These are phyloP conservation scores for Chloromyia formosa DNA, from an alignment of 2,888 invertebrate species.

Conservation along the genomic window DNA sequence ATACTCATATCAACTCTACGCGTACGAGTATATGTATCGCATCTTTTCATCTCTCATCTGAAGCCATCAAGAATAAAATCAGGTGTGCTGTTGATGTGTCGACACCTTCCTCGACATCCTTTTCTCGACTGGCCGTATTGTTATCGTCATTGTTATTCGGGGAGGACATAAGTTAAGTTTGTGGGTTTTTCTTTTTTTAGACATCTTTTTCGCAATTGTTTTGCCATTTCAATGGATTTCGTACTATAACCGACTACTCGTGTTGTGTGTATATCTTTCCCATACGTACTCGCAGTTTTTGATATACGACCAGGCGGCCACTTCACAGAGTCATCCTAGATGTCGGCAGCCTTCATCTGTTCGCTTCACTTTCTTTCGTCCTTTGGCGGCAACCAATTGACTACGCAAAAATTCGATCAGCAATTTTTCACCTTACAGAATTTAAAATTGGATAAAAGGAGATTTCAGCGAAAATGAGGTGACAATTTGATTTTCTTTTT, in stretches of 20 bases:
- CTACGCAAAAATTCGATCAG: constrained; percentile 21
- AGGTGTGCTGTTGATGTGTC: constrained; percentile 35
- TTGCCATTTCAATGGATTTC: constrained; percentile 11
- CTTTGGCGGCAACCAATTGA: constrained; percentile 29
- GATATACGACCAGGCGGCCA: not conserved
- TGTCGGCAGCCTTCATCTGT: constrained; percentile 9
- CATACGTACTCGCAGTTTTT: too few species aligned
- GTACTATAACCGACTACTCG: not conserved
- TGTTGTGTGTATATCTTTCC: too few species aligned
- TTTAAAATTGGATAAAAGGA: not conserved
- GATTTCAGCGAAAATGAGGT: constrained; percentile 9
- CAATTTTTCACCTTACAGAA: constrained; percentile 32
- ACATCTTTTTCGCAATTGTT: constrained; percentile 29
- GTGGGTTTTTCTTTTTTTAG: constrained; percentile 30
- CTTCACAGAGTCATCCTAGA: constrained; percentile 6
- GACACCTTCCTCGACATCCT: constrained; percentile 34
- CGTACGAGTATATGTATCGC: not conserved
- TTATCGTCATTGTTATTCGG: not conserved
- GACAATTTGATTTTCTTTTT: not conserved
- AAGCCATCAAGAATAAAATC: constrained; percentile 10
- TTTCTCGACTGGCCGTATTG: constrained; percentile 10
- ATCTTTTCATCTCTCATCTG: not conserved
- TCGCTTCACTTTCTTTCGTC: not conserved
- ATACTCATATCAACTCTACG: not conserved
- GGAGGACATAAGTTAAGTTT: constrained; percentile 37